Base-by-base conservation (phyloP, 2,797 vertebrate genomes). In the Enteromius unitaeniatus region DNA sequence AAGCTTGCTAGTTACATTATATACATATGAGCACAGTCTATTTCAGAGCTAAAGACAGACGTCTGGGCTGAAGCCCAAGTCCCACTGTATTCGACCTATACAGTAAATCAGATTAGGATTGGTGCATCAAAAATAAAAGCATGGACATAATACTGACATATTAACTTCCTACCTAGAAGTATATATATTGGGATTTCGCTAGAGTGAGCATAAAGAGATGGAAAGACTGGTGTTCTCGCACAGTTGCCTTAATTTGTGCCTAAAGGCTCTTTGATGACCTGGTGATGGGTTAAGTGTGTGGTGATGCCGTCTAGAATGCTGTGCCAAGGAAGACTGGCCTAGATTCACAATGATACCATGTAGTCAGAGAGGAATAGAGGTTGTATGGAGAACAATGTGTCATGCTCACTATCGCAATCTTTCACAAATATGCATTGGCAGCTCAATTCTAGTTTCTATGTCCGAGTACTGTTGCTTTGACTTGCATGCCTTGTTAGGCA, bases 1-100 rank as follows among this genome's bases (percentile, higher is more conserved):
- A 88, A 92, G 89, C 89, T 91, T 88, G 90, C 91, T 92, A 93
- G 93, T 90, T 92, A 91, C 91, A 91, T 91, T 89, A 90, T 88
- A 89, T 65, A n/a, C 70, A 74, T 65, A 65, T 40, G 42, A 51
- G 28, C 70, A 6, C 42, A n/a, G 26, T 40, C 42, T 73, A 65
- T 72, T 82, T 64, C n/a, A 64, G 15, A 9, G 60, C 28, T 37
- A 40, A 51, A 64, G 21, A 74, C 28, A 64, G 79, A 74, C 55
- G 17, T 26, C 42, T 64, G 42, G 55, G 79, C 55, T 64, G 42
- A 81, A 74, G 64, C 69, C 69, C 26, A 60, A 45, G 34, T 70
- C n/a, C 17, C 17, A 28, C 2, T 58, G 8, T 40, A 79, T 67
- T 31, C 1, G 2, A 45, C 23, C 11, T n/a, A 47, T 49, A 73